A percentile compares a stretch with the other conserved stretches of the same genome.
These are phyloP conservation scores for Caenorhabditis sp. DNA, from an alignment of 2,888 invertebrate genomes.

Conservation along the genomic window DNA sequence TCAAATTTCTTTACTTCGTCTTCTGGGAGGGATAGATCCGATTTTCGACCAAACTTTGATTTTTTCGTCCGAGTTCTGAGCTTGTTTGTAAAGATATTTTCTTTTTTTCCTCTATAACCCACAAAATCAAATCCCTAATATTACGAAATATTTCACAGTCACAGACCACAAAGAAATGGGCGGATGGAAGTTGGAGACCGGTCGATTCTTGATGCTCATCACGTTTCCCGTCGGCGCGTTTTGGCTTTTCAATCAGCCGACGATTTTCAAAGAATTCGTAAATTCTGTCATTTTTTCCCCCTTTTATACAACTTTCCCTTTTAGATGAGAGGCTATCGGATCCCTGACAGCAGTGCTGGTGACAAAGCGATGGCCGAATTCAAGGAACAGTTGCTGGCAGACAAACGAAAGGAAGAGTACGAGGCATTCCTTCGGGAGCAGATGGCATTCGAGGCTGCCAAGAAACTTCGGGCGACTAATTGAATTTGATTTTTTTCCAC, in stretches of 20 bases:
- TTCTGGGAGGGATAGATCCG: too few relatives aligned
- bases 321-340: slow-evolving; percentile 79
- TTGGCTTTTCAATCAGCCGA: slow-evolving; percentile 81
- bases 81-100: too few relatives aligned
- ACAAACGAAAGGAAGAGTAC: slow-evolving; percentile 78
- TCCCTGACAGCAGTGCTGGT: slow-evolving; percentile 76
- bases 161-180: slow-evolving; percentile 70
- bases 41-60: too few relatives aligned
- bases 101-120: too few relatives aligned
- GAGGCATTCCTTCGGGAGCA: slow-evolving; percentile 77
- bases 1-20: too few relatives aligned
- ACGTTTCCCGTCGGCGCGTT: slow-evolving; percentile 81
- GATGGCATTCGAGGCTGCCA: slow-evolving; percentile 80
- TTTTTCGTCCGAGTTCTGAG: too few relatives aligned
- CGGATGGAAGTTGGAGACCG: slow-evolving; percentile 79
- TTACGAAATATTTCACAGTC: slow-evolving; percentile 56
- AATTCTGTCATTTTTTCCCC: slow-evolving; percentile 41
- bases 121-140: too few relatives aligned
- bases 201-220: slow-evolving; percentile 77
- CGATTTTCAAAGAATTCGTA: slow-evolving; percentile 79
- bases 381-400: slow-evolving; percentile 76
- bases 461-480: slow-evolving; percentile 63
- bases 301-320: slow-evolving; percentile 37
- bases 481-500: slow-evolving; percentile 39
- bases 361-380: slow-evolving; percentile 77